Evolutionary conservation across 2,113 vertebrate genomes (phyloP), one percentile per base, ranked within the genome.

Genomic region (Pyxicephalus adspersus): DNA sequence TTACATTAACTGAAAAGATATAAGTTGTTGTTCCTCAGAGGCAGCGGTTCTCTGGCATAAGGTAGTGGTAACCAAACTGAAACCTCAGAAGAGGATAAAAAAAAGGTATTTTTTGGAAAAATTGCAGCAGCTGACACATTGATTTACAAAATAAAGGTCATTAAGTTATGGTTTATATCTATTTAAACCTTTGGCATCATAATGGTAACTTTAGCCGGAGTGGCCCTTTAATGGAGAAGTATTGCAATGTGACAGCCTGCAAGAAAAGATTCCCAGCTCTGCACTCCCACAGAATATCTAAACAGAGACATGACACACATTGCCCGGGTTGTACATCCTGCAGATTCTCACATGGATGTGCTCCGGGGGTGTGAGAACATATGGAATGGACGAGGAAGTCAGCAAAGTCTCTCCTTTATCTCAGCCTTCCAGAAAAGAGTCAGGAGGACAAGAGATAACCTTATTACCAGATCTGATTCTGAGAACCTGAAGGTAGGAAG

Each of bases 341-440:
- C 28, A 4, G 29, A 19, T 58, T 58, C 20, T 75, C 28, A 60
- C 28, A 58, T 28, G 16, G 28, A 5, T 34, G 22, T 51, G 64
- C 18, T 17, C 55, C 7, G 78, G 78, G 78, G 78, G 68, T 55
- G 78, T 81, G 78, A 73, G 78, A 71, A 70, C 52, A 31, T 17
- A 29, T 17, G 51, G 54, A 70, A 60, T 25, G 64, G 29, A 79
- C 38, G 64, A 66, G 66, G 29, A 64, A 64, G n/a, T 71, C 20
- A 65, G 23, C 45, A 20, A n/a, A 76, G 26, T 28, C 26, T 64
- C 45, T 54, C 38, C 8, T 2, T 52, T 19, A 26, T 55, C 68
- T 5, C n/a, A 4, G 13, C 23, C 15, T 17, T 15, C 68, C 38
- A 2, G 38, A 45, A 13, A 16, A 31, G 50, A 25, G 3, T 11